Base-by-base conservation (phyloP, 2,113 vertebrate genomes). In the Brachypteracias leptosomus region DNA sequence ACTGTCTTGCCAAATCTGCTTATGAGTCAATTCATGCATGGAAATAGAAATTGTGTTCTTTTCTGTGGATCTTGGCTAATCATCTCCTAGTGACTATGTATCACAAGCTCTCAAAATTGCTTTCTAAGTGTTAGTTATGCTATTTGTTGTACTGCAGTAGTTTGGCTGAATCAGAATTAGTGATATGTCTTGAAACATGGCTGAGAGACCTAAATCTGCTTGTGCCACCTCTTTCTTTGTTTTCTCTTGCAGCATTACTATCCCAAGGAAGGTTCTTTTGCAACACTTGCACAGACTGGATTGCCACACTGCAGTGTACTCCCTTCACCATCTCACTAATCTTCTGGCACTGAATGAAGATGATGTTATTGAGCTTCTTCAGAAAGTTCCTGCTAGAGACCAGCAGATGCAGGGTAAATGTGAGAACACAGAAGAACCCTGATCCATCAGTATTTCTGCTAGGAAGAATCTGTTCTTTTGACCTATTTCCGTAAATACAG, bases 251-350 rank as follows among this genome's bases (percentile, higher is more conserved):
- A 98, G 98, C 94, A 51, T 90, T 93, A 85, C 90, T 85, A 94
- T 99, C 92, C 97, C 98, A 93, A 97, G 92, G 63, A 98, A 98
- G 44, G 97, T 98, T 10, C 91, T 99, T 93, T 66, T 99, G 96
- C 96, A 96, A 73, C 99, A 99, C 96, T 98, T 99, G 84, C 98
- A 99, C 94, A 97, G 96, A 89, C 97, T 99, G 93, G 99, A 99
- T 97, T 98, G 96, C 85, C 99, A 99, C 96, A 99, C 99, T 51
- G 98, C 99, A 4, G 96, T 99, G 16, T 99, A 99, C 54, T 98
- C 99, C 73, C 98, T 99, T 77, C 98, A 99, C 95, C 98, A 98
- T 70, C 98, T 99, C 94, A 99, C 99, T 84, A 98, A 98, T 90
- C 96, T 99, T 82, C 97, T 98, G 96, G 97, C 98, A 66, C 98